These are phyloP conservation scores for Pygathrix nemaeus DNA, from an alignment of 2,113 vertebrate species.

Conservation along the genomic window DNA sequence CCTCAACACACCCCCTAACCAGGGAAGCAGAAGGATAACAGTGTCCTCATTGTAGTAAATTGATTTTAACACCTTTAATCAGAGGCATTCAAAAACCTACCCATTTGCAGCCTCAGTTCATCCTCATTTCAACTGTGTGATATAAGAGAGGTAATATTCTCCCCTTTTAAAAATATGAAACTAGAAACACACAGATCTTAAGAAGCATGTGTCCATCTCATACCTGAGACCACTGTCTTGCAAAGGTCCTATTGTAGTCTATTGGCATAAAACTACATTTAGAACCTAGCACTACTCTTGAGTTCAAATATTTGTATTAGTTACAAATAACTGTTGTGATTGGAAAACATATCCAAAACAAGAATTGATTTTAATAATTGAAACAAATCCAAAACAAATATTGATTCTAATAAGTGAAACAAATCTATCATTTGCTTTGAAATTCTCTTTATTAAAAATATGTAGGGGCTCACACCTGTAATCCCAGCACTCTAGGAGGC, in stretches of 20 bases:
- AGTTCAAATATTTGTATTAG: slow-evolving; percentile 24
- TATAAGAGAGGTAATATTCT: background rate
- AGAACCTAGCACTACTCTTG: background rate
- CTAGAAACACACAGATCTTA: background rate
- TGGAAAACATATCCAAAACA: slow-evolving; percentile 16
- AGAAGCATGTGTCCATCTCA: background rate
- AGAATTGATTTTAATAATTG: background rate
- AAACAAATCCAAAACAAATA: slow-evolving; percentile 19
- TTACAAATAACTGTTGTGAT: slow-evolving; percentile 52
- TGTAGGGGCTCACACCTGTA: too few relatives aligned
- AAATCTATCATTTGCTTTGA: slow-evolving; percentile 22
- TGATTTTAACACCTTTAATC: background rate
- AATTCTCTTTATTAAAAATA: slow-evolving; percentile 30
- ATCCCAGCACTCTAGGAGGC: too few relatives aligned
- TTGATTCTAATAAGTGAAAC: slow-evolving; percentile 24
- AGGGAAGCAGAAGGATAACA: background rate
- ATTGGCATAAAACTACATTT: background rate
- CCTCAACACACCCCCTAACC: background rate
- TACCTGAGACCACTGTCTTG: background rate
- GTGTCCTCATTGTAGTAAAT: background rate
- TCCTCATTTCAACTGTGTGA: background rate
- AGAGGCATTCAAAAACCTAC: background rate
- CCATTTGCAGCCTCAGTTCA: background rate
- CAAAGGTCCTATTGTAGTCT: background rate
- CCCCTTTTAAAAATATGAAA: background rate